phyloP scores from a whole-genome alignment of 2,888 invertebrate genomes.

The Dugesia japonica region DNA sequence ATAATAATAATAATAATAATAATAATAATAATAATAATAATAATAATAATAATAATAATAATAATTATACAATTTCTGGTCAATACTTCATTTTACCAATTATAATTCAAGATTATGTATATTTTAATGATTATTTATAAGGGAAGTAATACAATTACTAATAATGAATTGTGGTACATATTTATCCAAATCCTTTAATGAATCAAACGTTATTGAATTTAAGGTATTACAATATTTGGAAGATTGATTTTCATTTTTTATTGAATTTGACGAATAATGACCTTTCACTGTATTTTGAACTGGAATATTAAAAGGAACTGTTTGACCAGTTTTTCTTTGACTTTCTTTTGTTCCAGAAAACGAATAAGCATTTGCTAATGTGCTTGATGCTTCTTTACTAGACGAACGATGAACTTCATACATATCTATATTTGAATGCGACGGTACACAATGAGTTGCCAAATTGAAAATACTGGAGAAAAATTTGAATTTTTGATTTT shows the following conservation, averaged over 20 bases:
- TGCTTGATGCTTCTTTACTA: background rate
- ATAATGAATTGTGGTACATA: slow-evolving; percentile 1
- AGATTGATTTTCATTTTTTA: background rate
- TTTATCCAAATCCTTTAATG: slow-evolving; percentile 1
- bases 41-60: too few species aligned
- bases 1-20: too few species aligned
- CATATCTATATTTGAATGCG: background rate
- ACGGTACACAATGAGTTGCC: background rate
- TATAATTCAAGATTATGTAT: too few species aligned
- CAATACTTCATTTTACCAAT: too few species aligned
- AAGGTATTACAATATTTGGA: background rate
- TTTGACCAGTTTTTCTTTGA: background rate
- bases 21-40: too few species aligned
- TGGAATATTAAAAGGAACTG: background rate
- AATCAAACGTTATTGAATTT: background rate
- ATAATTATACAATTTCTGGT: too few species aligned
- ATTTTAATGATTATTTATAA: background rate
- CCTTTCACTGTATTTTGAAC: background rate
- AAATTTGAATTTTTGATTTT: background rate
- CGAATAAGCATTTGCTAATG: background rate
- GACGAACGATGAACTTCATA: background rate
- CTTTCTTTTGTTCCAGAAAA: background rate
- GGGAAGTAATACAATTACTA: slow-evolving; percentile 12
- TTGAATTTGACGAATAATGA: background rate
- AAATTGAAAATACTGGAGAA: background rate